Evolutionary conservation across 2,888 invertebrate species (phyloP).

Genomic region (Lamproptera curius): DNA sequence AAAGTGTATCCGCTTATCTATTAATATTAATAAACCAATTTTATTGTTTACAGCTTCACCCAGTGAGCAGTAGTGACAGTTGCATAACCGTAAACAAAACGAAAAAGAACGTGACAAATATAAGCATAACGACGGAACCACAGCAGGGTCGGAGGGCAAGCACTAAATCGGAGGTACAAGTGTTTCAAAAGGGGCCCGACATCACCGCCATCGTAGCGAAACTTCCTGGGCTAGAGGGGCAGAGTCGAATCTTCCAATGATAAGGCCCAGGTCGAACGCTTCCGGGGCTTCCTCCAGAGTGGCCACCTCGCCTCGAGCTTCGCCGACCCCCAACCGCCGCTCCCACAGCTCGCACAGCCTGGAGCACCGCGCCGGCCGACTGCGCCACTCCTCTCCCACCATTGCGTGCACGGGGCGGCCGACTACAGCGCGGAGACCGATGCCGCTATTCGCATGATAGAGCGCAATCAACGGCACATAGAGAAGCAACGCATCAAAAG

Average conservation of each 20-base stretch:
- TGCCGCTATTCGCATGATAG: slow-evolving; percentile 76
- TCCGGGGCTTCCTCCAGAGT: slow-evolving; percentile 79
- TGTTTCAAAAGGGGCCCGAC: slow-evolving; percentile 89
- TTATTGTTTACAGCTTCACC: slow-evolving; percentile 49
- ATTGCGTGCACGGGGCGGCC: slow-evolving; percentile 60
- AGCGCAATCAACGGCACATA: slow-evolving; percentile 78
- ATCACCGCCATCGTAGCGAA: slow-evolving; percentile 85
- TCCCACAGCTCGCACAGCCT: slow-evolving; percentile 68
- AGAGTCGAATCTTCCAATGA: slow-evolving; percentile 58
- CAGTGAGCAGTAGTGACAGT: slow-evolving; percentile 58
- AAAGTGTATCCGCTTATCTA: no score
- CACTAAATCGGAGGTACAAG: slow-evolving; percentile 76
- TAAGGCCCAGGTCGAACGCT: slow-evolving; percentile 74
- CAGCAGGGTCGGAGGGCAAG: slow-evolving; percentile 47
- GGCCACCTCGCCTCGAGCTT: slow-evolving; percentile 52
- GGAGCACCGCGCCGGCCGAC: slow-evolving; percentile 61
- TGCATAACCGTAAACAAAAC: slow-evolving; percentile 77
- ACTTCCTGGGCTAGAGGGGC: slow-evolving; percentile 76
- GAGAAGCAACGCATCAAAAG: slow-evolving; percentile 75
- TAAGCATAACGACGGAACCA: slow-evolving; percentile 81
- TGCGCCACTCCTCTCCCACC: slow-evolving; percentile 68
- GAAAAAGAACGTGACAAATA: slow-evolving; percentile 83
- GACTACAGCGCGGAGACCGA: slow-evolving; percentile 80
- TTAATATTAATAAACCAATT: no score
- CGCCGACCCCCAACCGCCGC: slow-evolving; percentile 51